Conservation (phyloP, 2,888 invertebrate species). For the Rutpela maculata region DNA sequence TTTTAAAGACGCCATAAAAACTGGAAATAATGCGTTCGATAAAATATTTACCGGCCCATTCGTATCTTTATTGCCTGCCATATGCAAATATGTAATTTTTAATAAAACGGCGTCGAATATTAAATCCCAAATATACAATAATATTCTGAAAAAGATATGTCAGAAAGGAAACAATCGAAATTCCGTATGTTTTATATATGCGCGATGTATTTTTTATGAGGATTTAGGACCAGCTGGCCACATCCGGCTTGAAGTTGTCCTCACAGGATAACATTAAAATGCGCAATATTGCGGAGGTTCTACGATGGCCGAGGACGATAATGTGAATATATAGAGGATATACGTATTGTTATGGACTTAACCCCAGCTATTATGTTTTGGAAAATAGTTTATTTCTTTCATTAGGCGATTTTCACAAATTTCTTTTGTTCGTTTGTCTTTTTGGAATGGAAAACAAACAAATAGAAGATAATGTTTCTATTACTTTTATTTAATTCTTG, state of each 20-base stretch:
- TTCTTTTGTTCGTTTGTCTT: background rate
- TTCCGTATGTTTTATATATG: constrained; percentile 35
- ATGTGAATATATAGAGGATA: constrained; percentile 15
- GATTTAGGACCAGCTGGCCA: constrained; percentile 43
- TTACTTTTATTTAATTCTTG: too few relatives aligned
- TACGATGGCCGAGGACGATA: constrained; percentile 25
- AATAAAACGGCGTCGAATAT: background rate
- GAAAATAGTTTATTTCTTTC: constrained; percentile 26
- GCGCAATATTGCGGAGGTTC: constrained; percentile 40
- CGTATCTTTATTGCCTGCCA: background rate
- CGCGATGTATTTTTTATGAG: constrained; percentile 47
- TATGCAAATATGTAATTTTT: background rate
- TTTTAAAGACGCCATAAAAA: too few relatives aligned
- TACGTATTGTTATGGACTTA: background rate
- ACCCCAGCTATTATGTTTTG: background rate
- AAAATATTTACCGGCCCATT: background rate
- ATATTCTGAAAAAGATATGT: constrained; percentile 7
- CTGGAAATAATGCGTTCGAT: background rate
- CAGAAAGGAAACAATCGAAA: constrained; percentile 19
- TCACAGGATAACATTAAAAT: constrained; percentile 51
- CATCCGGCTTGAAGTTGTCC: constrained; percentile 44
- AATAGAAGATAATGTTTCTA: background rate
- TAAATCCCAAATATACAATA: background rate
- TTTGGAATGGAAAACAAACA: background rate
- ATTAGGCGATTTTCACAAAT: background rate